Evolutionary conservation across 2,797 vertebrate species (phyloP).

Genomic region (Etheostoma nigrum): DNA sequence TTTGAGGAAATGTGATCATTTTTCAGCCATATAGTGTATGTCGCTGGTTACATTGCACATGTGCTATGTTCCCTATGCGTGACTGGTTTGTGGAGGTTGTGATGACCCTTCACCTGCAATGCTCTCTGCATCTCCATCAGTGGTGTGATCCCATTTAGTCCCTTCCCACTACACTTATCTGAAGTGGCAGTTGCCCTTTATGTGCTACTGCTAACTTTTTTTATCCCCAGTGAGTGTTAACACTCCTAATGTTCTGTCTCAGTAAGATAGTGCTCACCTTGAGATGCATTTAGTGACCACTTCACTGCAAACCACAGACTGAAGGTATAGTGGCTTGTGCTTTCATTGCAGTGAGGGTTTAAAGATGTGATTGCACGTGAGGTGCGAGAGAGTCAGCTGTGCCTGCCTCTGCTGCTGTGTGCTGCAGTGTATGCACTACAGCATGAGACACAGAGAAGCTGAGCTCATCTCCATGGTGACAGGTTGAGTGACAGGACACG

Average conservation of each 20-base stretch:
- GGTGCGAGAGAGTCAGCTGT: conserved; percentile 23
- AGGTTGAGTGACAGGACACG: conserved; percentile 76
- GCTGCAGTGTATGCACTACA: conserved; percentile 68
- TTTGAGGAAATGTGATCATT: not conserved
- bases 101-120: conserved; percentile 29
- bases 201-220: conserved; percentile 47
- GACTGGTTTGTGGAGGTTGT: conserved; percentile 28
- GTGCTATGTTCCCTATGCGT: conserved; percentile 11
- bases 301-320: conserved; percentile 11
- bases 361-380: conserved; percentile 16
- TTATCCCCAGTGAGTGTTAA: conserved; percentile 12
- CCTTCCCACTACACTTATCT: conserved; percentile 36
- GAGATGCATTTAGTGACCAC: conserved; percentile 30
- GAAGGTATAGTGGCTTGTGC: not conserved
- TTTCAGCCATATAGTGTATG: not conserved
- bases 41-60: conserved; percentile 5
- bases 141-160: conserved; percentile 32
- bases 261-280: conserved; percentile 52
- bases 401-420: conserved; percentile 42
- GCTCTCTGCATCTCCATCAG: conserved; percentile 23
- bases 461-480: conserved; percentile 80
- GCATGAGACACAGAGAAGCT: conserved; percentile 62
- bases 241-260: conserved; percentile 18
- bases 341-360: conserved; percentile 5
- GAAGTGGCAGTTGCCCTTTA: conserved; percentile 75